Evolutionary conservation across 2,797 vertebrate genomes (phyloP).

Genomic region (Lerista edwardsae): DNA sequence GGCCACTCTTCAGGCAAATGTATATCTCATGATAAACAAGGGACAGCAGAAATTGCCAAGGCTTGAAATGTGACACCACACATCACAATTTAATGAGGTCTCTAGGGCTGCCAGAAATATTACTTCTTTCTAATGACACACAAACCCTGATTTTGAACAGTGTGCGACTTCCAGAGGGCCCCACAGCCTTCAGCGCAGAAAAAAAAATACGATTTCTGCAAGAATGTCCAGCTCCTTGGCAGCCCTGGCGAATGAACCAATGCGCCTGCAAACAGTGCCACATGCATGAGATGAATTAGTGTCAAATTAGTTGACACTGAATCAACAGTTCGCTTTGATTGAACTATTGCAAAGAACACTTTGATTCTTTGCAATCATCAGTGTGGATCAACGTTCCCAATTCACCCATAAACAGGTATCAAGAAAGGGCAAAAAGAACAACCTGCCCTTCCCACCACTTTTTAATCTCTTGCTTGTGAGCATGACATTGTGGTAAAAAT

Average conservation of each 20-base stretch:
- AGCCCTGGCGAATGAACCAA: not conserved
- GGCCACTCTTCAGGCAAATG: slow-evolving; percentile 56
- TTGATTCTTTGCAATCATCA: too few relatives aligned
- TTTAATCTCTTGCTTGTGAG: too few relatives aligned
- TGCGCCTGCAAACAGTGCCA: not conserved
- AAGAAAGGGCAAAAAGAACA: too few relatives aligned
- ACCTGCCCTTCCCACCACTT: too few relatives aligned
- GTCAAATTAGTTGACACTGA: not conserved
- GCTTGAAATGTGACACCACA: slow-evolving; percentile 67
- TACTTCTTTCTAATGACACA: slow-evolving; percentile 48
- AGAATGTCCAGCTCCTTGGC: slow-evolving; percentile 48
- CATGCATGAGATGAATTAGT: not conserved
- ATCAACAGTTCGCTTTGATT: too few relatives aligned
- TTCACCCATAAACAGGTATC: too few relatives aligned
- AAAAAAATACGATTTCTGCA: slow-evolving; percentile 48
- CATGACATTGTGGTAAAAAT: too few relatives aligned
- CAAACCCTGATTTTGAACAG: slow-evolving; percentile 42
- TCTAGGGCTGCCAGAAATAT: slow-evolving; percentile 58
- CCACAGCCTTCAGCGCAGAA: slow-evolving; percentile 60
- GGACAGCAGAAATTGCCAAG: slow-evolving; percentile 46
- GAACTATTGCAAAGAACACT: too few relatives aligned
- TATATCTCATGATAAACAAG: slow-evolving; percentile 64
- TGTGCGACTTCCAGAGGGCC: slow-evolving; percentile 63
- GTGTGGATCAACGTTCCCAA: too few relatives aligned
- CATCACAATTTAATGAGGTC: slow-evolving; percentile 74